Conservation (phyloP, 2,113 vertebrate species). For the Pachyramphus minor region DNA sequence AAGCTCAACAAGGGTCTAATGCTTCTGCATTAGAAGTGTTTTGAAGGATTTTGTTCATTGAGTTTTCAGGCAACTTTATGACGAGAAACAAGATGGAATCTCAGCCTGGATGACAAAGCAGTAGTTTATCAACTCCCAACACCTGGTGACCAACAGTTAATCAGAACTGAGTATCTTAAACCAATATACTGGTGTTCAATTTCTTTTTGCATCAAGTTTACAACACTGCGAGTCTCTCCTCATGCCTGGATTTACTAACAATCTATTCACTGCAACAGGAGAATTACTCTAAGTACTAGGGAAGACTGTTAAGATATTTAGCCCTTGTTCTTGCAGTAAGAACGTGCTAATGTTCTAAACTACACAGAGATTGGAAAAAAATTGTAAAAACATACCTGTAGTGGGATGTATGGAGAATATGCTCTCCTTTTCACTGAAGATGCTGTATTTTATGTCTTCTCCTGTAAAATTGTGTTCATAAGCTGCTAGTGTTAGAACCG, state of each 20-base stretch:
- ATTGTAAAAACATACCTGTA: constrained; percentile 75
- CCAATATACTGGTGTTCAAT: neutral
- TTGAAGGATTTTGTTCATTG: neutral
- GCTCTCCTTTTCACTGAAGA: constrained; percentile 82
- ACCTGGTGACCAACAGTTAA: neutral
- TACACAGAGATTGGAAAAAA: neutral
- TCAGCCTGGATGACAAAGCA: neutral
- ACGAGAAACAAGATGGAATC: neutral
- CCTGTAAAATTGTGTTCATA: constrained; percentile 55
- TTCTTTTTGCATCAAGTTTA: neutral
- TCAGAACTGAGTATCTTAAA: neutral
- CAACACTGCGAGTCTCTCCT: neutral
- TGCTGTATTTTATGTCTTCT: constrained; percentile 76
- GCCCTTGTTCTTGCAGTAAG: neutral
- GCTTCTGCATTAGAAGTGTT: neutral
- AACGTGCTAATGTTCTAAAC: neutral
- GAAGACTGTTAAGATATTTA: neutral
- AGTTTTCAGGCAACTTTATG: neutral
- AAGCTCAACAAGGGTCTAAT: neutral
- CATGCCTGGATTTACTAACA: neutral
- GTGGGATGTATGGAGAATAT: constrained; percentile 78
- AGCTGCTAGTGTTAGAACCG: constrained; percentile 80
- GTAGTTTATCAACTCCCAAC: neutral
- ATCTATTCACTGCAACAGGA: neutral
- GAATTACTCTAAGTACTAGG: neutral